phyloP scores from a whole-genome alignment of 2,113 vertebrate species.

The Psilopsiagon aymara region DNA sequence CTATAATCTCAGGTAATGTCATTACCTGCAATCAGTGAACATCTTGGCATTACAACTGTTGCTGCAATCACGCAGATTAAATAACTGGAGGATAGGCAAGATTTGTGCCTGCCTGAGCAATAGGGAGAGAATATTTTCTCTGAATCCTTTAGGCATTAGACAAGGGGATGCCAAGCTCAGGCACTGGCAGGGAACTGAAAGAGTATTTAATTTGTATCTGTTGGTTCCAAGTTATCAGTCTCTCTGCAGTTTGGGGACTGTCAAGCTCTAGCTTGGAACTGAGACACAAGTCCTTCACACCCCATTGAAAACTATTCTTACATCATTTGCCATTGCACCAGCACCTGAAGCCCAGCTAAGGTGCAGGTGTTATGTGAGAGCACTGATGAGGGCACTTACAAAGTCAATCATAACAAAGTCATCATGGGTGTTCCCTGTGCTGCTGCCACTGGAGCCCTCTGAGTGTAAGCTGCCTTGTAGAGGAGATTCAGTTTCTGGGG shows the following conservation, averaged over 20 bases:
- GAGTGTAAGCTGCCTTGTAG: slow-evolving; percentile 93
- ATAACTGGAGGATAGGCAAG: neutral
- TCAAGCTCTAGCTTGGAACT: neutral
- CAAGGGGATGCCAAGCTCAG: neutral
- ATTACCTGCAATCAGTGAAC: neutral
- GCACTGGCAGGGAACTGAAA: neutral
- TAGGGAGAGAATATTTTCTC: neutral
- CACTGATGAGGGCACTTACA: slow-evolving; percentile 77
- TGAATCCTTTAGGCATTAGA: neutral
- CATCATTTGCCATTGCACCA: neutral
- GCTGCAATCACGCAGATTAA: neutral
- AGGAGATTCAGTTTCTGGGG: slow-evolving; percentile 86
- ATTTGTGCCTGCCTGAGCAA: neutral
- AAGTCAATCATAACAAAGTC: slow-evolving; percentile 99
- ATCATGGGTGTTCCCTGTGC: slow-evolving; percentile 84
- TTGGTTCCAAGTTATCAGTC: neutral
- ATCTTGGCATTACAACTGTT: neutral
- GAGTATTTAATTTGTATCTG: neutral
- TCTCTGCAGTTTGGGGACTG: neutral
- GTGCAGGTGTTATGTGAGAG: neutral
- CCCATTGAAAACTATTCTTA: neutral
- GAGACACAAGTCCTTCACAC: neutral
- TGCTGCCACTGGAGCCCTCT: slow-evolving; percentile 87
- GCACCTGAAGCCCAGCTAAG: neutral
- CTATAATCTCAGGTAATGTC: neutral